A percentile compares a stretch with the other conserved stretches of the same genome.
phyloP scores from a whole-genome alignment of 1,140 invertebrate species.

The Littorina saxatilis region DNA sequence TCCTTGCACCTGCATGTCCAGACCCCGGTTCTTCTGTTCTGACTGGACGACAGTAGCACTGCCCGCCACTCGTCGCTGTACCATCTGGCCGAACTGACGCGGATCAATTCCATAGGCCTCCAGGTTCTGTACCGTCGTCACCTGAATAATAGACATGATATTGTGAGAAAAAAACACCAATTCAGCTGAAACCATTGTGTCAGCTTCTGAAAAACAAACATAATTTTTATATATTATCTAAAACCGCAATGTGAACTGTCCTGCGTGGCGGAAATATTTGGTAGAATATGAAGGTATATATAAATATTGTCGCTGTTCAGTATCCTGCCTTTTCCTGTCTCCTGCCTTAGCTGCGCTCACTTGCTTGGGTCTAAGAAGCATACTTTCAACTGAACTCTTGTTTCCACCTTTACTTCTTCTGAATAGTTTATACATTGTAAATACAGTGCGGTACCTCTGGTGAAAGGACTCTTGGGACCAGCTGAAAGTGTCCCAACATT shows the following conservation, averaged over 20 bases:
- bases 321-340: no score
- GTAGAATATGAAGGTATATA: no score
- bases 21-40: conserved; percentile 83
- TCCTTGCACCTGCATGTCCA: conserved; percentile 91
- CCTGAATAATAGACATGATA: no score
- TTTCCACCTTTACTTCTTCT: no score
- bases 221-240: background rate
- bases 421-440: no score
- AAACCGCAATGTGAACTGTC: background rate
- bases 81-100: conserved; percentile 86
- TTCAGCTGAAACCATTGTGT: conserved; percentile 5
- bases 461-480: no score
- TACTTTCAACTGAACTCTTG: no score
- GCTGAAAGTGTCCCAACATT: no score
- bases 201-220: background rate
- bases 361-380: no score
- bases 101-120: conserved; percentile 90
- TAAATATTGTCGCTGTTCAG: no score
- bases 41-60: conserved; percentile 86
- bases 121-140: conserved; percentile 91
- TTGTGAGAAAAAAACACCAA: conserved; percentile 48
- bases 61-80: conserved; percentile 89
- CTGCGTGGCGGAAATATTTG: background rate
- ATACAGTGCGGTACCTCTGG: no score
- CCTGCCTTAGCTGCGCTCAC: no score